A percentile compares a stretch with the other conserved stretches of the same genome.
Evolutionary conservation across 2,888 invertebrate genomes (phyloP).

Genomic region (Tridacna crocea): DNA sequence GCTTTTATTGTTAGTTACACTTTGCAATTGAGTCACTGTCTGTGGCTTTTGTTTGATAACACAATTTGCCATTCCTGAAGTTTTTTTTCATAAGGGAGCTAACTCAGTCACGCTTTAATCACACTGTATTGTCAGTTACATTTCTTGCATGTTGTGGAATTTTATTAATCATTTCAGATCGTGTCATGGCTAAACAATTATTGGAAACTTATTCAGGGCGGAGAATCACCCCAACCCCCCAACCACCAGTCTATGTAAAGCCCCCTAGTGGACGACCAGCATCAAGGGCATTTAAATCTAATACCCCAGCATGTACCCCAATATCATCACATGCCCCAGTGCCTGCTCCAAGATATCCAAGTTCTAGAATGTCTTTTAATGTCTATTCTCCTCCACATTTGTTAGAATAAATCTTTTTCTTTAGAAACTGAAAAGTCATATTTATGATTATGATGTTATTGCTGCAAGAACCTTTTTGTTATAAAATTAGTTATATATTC

Average conservation of each 20-base stretch:
- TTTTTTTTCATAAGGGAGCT: no score
- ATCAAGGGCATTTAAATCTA: conserved; percentile 37
- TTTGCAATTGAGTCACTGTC: no score
- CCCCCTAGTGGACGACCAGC: conserved; percentile 45
- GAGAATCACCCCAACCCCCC: conserved; percentile 45
- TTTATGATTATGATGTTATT: no score
- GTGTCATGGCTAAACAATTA: conserved; percentile 46
- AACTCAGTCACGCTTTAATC: no score
- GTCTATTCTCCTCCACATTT: conserved; percentile 36
- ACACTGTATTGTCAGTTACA: no score
- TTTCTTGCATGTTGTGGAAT: conserved; percentile 22
- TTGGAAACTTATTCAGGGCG: conserved; percentile 57
- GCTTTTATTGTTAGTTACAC: no score
- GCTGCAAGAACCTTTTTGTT: no score
- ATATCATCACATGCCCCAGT: conserved; percentile 56
- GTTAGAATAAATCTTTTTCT: not conserved
- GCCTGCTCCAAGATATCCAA: conserved; percentile 54
- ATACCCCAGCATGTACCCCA: conserved; percentile 52
- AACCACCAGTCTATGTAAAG: conserved; percentile 31
- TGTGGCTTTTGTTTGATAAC: no score
- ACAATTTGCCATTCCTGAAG: no score
- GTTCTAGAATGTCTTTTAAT: conserved; percentile 49
- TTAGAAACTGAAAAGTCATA: no score
- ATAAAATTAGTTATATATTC: no score
- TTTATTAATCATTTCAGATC: conserved; percentile 55